Percentiles rank a stretch among this genome's conserved stretches.
Evolutionary conservation across 1,140 invertebrate genomes (phyloP).

Genomic region (Lerema accius): DNA sequence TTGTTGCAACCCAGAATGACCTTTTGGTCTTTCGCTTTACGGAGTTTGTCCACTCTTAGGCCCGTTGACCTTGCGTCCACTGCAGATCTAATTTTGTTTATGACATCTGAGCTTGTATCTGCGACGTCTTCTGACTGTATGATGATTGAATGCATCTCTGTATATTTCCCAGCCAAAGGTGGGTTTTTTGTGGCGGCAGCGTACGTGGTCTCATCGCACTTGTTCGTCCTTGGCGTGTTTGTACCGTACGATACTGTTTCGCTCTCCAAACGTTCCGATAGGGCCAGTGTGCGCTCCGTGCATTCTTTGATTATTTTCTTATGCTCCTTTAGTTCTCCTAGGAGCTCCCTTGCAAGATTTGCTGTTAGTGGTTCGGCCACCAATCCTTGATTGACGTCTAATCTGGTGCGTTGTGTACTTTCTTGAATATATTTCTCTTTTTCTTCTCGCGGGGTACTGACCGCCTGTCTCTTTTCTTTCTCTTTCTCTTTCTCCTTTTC

Average conservation of each 20-base stretch:
- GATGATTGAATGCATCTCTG: neutral
- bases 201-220: neutral
- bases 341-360: neutral
- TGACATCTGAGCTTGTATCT: neutral
- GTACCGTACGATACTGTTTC: neutral
- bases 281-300: neutral
- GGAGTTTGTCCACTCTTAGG: slow-evolving; percentile 1
- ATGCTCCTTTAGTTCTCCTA: neutral
- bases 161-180: neutral
- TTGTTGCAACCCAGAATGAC: slow-evolving; percentile 1
- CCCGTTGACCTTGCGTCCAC: slow-evolving; percentile 3
- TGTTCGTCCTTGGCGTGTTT: neutral
- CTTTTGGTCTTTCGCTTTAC: slow-evolving; percentile 12
- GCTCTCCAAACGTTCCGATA: neutral
- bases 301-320: neutral
- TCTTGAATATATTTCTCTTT: too few relatives aligned
- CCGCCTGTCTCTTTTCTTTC: too few relatives aligned
- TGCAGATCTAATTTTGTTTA: neutral
- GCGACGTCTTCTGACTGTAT: neutral
- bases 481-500: too few relatives aligned
- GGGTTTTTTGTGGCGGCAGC: neutral
- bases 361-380: neutral
- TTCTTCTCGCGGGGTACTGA: too few relatives aligned
- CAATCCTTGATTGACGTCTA: too few relatives aligned
- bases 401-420: neutral